A percentile compares a stretch with the other conserved stretches of the same genome.
These are phyloP conservation scores for Myotis daubentonii DNA, from an alignment of 2,797 vertebrate species.

Conservation along the genomic window DNA sequence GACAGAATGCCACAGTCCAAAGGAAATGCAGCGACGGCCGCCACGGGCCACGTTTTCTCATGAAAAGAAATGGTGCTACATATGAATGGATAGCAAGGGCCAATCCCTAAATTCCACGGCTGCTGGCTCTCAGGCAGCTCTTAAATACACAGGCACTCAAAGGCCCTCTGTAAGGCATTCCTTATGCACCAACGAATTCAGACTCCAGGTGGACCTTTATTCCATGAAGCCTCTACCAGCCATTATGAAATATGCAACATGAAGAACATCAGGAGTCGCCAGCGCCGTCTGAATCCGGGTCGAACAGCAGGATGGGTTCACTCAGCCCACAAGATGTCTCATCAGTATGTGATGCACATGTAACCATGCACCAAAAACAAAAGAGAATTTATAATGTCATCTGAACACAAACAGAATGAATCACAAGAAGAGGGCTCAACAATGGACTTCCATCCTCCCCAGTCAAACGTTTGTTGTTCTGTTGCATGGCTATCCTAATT, in stretches of 20 bases:
- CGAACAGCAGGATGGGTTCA: conserved; percentile 76
- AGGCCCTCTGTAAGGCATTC: conserved; percentile 59
- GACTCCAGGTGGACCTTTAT: conserved; percentile 65
- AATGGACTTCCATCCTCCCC: conserved; percentile 31
- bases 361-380: conserved; percentile 72
- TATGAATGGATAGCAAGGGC: conserved; percentile 81
- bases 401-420: conserved; percentile 60
- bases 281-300: conserved; percentile 76
- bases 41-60: conserved; percentile 73
- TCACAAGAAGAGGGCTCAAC: conserved; percentile 1
- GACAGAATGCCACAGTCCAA: conserved; percentile 84
- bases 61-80: conserved; percentile 79
- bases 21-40: conserved; percentile 79
- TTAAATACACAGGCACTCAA: conserved; percentile 72
- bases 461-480: background rate
- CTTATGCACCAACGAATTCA: conserved; percentile 61
- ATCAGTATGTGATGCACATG: conserved; percentile 76
- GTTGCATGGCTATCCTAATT: background rate
- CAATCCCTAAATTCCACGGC: conserved; percentile 66
- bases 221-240: conserved; percentile 67
- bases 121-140: conserved; percentile 50
- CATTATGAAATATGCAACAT: conserved; percentile 78
- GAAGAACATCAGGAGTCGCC: conserved; percentile 80
- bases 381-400: conserved; percentile 48
- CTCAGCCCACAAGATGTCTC: conserved; percentile 81